These are phyloP conservation scores for Sebastes vulpes DNA, from an alignment of 2,797 vertebrate genomes.

Conservation along the genomic window DNA sequence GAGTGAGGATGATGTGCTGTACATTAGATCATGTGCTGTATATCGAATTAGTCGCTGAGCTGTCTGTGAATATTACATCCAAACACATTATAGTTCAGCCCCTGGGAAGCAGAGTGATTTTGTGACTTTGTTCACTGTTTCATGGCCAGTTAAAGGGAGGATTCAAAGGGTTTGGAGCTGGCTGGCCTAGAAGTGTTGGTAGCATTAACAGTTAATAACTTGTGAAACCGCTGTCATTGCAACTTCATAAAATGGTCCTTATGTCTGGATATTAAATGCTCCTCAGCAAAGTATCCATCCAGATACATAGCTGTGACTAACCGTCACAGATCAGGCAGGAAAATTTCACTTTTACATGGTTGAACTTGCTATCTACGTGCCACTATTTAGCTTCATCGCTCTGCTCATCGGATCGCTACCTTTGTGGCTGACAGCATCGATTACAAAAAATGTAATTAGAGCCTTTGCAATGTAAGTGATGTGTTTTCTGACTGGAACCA, in stretches of 20 bases:
- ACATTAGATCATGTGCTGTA: slow-evolving; percentile 51
- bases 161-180: slow-evolving; percentile 9
- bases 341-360: neutral
- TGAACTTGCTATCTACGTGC: neutral
- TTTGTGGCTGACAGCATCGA: neutral
- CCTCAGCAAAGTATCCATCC: neutral
- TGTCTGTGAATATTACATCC: slow-evolving; percentile 58
- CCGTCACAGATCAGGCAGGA: neutral
- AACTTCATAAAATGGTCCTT: neutral
- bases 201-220: slow-evolving; percentile 23
- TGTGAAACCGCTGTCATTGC: neutral
- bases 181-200: neutral
- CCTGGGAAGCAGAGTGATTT: slow-evolving; percentile 19
- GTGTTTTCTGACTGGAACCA: neutral
- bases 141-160: slow-evolving; percentile 26
- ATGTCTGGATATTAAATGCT: slow-evolving; percentile 1
- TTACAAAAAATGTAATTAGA: neutral
- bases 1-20: slow-evolving; percentile 35
- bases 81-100: slow-evolving; percentile 30
- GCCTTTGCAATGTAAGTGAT: neutral
- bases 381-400: neutral
- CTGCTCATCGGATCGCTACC: neutral
- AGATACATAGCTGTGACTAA: neutral
- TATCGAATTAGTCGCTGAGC: slow-evolving; percentile 64
- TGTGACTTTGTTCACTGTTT: slow-evolving; percentile 36